Conservation (phyloP, 2,797 vertebrate genomes). For the Limnodromus scolopaceus region DNA sequence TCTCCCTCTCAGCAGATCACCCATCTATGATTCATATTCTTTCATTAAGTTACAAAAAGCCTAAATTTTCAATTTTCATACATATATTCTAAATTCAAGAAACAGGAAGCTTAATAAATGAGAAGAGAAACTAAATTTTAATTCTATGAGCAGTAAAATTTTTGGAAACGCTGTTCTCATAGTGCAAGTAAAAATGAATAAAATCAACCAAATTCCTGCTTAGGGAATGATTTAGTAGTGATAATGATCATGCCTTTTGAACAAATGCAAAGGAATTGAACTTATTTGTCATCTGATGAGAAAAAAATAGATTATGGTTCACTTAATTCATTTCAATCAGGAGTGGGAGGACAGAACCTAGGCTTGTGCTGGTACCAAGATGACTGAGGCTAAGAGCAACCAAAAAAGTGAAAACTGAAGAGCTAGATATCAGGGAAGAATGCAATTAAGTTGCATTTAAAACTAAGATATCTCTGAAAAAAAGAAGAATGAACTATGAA, state of each 20-base stretch:
- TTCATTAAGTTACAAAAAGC: neutral
- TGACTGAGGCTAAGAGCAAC: neutral
- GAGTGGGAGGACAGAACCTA: neutral
- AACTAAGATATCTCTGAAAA: neutral
- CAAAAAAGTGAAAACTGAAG: neutral
- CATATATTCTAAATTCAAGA: neutral
- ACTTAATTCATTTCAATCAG: neutral
- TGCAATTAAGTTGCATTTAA: neutral
- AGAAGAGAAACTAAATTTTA: neutral
- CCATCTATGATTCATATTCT: neutral
- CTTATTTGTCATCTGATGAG: neutral
- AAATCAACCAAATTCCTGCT: neutral
- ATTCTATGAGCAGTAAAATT: neutral
- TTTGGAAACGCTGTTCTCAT: neutral
- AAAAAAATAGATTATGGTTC: neutral
- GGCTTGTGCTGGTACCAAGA: neutral
- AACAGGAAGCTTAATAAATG: neutral
- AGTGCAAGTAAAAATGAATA: neutral
- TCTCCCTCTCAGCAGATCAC: neutral
- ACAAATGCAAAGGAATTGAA: neutral
- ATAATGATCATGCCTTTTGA: neutral
- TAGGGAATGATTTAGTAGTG: neutral
- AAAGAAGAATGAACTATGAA: conserved; percentile 25
- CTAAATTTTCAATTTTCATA: neutral
- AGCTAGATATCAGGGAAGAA: neutral